A percentile compares a stretch with the other conserved stretches of the same genome.
These are phyloP conservation scores for Scomberomorus guttatus DNA, from an alignment of 2,797 vertebrate genomes.

Conservation along the genomic window DNA sequence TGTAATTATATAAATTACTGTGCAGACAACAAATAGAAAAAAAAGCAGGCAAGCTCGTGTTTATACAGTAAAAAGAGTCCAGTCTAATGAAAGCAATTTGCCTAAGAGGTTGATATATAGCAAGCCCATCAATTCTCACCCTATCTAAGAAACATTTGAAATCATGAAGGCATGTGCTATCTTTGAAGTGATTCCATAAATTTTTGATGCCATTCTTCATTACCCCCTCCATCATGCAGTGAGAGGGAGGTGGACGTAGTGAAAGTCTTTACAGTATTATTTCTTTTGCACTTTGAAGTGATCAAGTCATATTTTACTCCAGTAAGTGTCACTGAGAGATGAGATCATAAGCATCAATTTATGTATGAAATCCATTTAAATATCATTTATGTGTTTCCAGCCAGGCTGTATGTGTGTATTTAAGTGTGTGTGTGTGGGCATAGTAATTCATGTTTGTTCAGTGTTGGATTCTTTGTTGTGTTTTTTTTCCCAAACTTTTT, in stretches of 20 bases:
- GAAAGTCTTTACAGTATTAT: constrained; percentile 21
- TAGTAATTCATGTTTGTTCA: neutral
- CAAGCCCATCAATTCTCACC: constrained; percentile 16
- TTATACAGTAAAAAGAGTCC: neutral
- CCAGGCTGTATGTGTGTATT: neutral
- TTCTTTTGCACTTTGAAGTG: constrained; percentile 44
- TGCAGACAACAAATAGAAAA: neutral
- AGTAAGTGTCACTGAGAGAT: constrained; percentile 7
- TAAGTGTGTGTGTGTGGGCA: neutral
- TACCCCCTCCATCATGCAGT: constrained; percentile 32
- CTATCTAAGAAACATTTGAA: constrained; percentile 52
- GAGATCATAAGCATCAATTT: constrained; percentile 11
- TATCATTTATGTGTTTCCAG: neutral
- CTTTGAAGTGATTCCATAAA: constrained; percentile 61
- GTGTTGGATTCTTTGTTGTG: neutral
- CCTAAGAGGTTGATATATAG: constrained; percentile 18
- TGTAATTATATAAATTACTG: neutral
- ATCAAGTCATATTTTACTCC: constrained; percentile 24
- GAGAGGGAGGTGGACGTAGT: neutral
- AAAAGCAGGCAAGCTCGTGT: neutral
- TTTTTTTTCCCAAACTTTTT: neutral
- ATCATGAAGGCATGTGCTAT: constrained; percentile 45
- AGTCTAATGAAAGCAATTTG: neutral
- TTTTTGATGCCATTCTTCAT: constrained; percentile 63
- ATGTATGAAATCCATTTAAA: constrained; percentile 13